These are phyloP conservation scores for Apolygus lucorum DNA, from an alignment of 1,140 invertebrate genomes.

Conservation along the genomic window DNA sequence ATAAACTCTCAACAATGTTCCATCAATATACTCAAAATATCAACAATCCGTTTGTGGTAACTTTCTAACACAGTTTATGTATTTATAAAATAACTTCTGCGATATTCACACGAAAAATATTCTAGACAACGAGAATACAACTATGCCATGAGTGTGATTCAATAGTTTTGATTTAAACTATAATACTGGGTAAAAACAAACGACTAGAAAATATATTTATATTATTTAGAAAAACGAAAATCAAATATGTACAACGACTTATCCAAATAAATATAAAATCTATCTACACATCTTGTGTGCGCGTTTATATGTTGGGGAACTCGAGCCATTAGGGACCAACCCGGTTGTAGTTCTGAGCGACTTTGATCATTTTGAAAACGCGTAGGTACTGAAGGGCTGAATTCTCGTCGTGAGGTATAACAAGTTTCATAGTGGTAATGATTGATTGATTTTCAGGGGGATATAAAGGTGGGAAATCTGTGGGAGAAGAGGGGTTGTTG, in stretches of 20 bases:
- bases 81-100: background rate
- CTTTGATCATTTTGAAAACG: too few relatives aligned
- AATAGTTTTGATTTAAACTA: background rate
- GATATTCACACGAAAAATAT: background rate
- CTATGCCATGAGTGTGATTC: background rate
- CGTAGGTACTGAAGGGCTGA: too few relatives aligned
- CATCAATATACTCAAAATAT: too few relatives aligned
- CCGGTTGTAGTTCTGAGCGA: background rate
- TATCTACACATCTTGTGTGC: background rate
- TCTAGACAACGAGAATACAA: background rate
- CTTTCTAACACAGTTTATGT: too few relatives aligned
- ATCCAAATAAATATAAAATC: background rate
- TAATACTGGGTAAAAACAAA: background rate
- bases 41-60: too few relatives aligned
- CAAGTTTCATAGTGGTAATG: too few relatives aligned
- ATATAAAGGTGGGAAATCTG: too few relatives aligned
- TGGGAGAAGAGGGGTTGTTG: too few relatives aligned
- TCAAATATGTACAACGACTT: background rate
- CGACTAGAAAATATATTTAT: background rate
- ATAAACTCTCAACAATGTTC: too few relatives aligned
- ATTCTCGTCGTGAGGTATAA: too few relatives aligned
- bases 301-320: background rate
- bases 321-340: background rate
- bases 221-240: background rate
- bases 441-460: too few relatives aligned